Evolutionary conservation across 1,140 invertebrate species (phyloP), one percentile per base, ranked within the genome.

Genomic region (Drosophila mojavensis): DNA sequence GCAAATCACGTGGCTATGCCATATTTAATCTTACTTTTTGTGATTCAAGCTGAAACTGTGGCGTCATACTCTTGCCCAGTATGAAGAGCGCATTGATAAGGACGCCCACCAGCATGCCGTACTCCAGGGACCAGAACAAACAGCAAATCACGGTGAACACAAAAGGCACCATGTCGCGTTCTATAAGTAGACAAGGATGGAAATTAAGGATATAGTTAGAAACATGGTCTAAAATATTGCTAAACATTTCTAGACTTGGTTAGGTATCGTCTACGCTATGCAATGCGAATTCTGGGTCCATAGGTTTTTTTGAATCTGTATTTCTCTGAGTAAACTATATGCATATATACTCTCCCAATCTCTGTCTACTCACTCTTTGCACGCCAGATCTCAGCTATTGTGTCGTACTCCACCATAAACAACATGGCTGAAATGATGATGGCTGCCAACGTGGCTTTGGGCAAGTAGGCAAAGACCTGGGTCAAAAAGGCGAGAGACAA

Each of bases 61-160:
- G 97, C 82, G 96, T 94, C 3, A 97, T 96, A 78, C 95, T 95
- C 65, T 95, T 95, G 90, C 97, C 97, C 3, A 98, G 92, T n/a
- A 98, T 91, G 69, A 97, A 94, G 4, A 96, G 75, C 0, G 97
- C 91, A 85, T 97, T 97, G 7, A 97, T 93, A 0, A 93, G 93
- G n/a, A 97, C 95, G 11, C 97, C 97, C 82, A 96, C 94, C 13
- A 98, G 91, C 81, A 98, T 96, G 13, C 97, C 97, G 76, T 96
- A 94, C 93, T 98, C 96, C 3, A 98, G 94, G 5, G 96, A 96
- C 70, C 96, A 92, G 15, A 95, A 93, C 1, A 98, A 91, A 77
- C 96, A 97, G 47, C 94, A 93, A 1, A 97, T 24, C 58, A 97
- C 96, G 2, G 97, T 97, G 0, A 94, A 93, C 20, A 95, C 66